A percentile compares a stretch with the other conserved stretches of the same genome.
These are phyloP conservation scores for Metallyticus violacea DNA, from an alignment of 2,888 invertebrate genomes.

Conservation along the genomic window DNA sequence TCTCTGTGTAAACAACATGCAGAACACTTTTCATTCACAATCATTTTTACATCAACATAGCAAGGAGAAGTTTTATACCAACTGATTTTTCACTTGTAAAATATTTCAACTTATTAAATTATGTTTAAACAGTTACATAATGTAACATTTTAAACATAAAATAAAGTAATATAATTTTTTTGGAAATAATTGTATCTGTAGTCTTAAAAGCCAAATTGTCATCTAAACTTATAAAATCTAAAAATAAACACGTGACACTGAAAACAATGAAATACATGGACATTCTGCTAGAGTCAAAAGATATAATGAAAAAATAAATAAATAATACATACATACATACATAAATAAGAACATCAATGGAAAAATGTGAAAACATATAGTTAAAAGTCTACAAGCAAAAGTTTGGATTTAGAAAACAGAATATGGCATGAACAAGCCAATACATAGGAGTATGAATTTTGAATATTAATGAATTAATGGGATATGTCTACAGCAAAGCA, in stretches of 20 bases:
- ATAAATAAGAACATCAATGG: neutral
- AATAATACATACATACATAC: neutral
- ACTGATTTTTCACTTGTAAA: too few species aligned
- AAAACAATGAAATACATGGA: neutral
- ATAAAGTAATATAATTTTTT: neutral
- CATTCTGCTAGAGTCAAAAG: neutral
- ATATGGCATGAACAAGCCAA: slow-evolving; percentile 13
- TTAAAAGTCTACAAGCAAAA: slow-evolving; percentile 15
- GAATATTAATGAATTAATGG: slow-evolving; percentile 21
- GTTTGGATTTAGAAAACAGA: slow-evolving; percentile 18
- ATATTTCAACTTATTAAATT: too few species aligned
- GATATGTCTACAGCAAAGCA: neutral
- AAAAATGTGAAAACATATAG: slow-evolving; percentile 4
- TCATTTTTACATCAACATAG: too few species aligned
- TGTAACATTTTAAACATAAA: neutral
- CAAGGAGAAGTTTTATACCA: neutral
- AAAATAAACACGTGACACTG: neutral
- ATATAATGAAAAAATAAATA: neutral
- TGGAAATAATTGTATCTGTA: neutral
- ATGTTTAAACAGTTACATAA: too few species aligned
- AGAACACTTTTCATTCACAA: neutral
- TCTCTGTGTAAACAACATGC: neutral
- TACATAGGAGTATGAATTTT: slow-evolving; percentile 9
- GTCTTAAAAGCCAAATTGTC: neutral
- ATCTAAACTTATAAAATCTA: neutral